Percentiles rank a stretch among this genome's conserved stretches.
These are phyloP conservation scores for Micrasema minimum DNA, from an alignment of 1,140 invertebrate species.

Conservation along the genomic window DNA sequence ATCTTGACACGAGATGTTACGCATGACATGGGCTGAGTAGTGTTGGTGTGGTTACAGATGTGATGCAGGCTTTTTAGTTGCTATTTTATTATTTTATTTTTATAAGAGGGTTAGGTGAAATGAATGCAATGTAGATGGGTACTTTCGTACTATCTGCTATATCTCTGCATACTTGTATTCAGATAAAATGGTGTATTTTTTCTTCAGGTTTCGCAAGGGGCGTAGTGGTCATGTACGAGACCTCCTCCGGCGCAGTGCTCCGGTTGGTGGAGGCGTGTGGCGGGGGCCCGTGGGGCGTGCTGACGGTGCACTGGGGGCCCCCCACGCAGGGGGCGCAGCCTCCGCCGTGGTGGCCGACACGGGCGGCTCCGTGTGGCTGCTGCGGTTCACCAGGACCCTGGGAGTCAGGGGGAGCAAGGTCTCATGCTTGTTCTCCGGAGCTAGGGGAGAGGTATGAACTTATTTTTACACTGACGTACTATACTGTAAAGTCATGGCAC, in stretches of 20 bases:
- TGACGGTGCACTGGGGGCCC: conserved; percentile 81
- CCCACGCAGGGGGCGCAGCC: conserved; percentile 60
- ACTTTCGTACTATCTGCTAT: no score
- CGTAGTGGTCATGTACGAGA: conserved; percentile 85
- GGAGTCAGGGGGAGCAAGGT: conserved; percentile 90
- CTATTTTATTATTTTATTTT: no score
- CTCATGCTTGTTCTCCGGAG: conserved; percentile 91
- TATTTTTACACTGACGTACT: neutral
- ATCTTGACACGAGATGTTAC: no score
- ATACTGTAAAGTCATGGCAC: no score
- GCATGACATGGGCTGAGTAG: no score
- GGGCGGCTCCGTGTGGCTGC: conserved; percentile 96
- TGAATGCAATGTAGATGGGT: no score
- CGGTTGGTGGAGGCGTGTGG: conserved; percentile 86
- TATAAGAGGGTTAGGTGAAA: no score
- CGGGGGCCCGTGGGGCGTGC: conserved; percentile 85
- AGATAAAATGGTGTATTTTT: no score
- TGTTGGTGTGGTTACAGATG: no score
- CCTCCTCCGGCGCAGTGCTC: conserved; percentile 79
- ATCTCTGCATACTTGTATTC: no score
- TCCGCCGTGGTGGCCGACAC: conserved; percentile 90
- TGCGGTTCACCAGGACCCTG: conserved; percentile 89
- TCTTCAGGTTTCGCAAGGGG: conserved; percentile 77
- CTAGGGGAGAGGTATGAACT: conserved; percentile 89
- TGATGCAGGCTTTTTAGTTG: no score